Percentiles rank a stretch among this genome's conserved stretches.
phyloP scores from a whole-genome alignment of 1,140 invertebrate species.

The Rhagoletis pomonella region DNA sequence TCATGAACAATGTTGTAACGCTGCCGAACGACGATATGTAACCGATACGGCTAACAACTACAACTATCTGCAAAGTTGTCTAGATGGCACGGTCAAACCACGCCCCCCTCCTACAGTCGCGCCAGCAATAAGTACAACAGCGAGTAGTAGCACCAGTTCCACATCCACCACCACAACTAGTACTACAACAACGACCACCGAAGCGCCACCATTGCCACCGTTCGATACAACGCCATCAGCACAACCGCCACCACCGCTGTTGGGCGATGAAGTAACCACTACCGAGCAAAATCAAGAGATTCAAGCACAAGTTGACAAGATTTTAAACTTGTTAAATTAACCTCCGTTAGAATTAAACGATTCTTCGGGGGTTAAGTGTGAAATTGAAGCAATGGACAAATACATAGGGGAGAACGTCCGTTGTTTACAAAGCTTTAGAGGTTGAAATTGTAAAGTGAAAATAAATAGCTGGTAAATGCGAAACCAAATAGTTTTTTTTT shows the following conservation, averaged over 20 bases:
- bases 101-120: constrained; percentile 37
- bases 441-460: no score
- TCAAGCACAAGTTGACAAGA: constrained; percentile 45
- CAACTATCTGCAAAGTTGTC: constrained; percentile 66
- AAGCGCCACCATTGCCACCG: background rate
- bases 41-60: constrained; percentile 65
- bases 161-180: constrained; percentile 58
- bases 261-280: background rate
- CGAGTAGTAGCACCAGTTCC: constrained; percentile 52
- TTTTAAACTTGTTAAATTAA: constrained; percentile 57
- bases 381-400: background rate
- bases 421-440: no score
- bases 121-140: constrained; percentile 54
- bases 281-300: constrained; percentile 16
- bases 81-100: constrained; percentile 64
- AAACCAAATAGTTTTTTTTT: no score
- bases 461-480: no score
- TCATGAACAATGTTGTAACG: constrained; percentile 63
- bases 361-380: constrained; percentile 15
- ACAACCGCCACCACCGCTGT: background rate
- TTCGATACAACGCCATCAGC: background rate
- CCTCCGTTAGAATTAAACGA: background rate
- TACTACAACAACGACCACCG: constrained; percentile 42
- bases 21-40: constrained; percentile 65
- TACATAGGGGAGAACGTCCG: no score